Base-by-base conservation (phyloP, 30 jellyfish, hydroid and myxozoan species). In the Aurelia sp. region DNA sequence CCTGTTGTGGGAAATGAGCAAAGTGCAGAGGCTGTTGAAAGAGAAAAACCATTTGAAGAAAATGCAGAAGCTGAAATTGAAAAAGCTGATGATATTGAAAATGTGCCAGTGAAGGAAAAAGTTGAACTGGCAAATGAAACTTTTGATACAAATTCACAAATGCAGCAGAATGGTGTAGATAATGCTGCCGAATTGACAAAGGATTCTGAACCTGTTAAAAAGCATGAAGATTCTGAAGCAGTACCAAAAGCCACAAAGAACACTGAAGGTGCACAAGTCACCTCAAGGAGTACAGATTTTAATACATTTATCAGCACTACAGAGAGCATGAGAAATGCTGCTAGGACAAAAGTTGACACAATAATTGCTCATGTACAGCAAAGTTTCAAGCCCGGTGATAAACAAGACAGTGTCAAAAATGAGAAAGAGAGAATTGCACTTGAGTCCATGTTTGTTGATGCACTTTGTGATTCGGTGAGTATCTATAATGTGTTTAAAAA, bases 261-360 rank as follows among this genome's bases (percentile, higher is more conserved):
- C 8, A 61, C 17, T 44, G 78, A 58, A 72, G 65, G 82, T 71
- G 18, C 27, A 12, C 24, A 70, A 47, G 71, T 52, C 1, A 13
- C 19, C n/a, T 11, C 22, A 16, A 44, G 13, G 18, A 44, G 19
- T 50, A 55, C 40, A 44, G 1, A 7, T 13, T 33, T 10, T 52
- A 71, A 65, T 38, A 22, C 92, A 17, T 70, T 84, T 65, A 72
- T 74, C 74, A 84, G 87, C 64, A 70, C 93, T 9, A 84, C 87
- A 13, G 87, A 84, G 10, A 84, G 87, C 72, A 84, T 70, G 93
- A 72, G 73, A 76, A 84, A 63, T 84, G 93, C 93, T 27, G 93
- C 93, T 20, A 62, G 81, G 73, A 70, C 85, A 41, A 84, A 72
- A 53, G 93, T 84, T 15, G 93, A 84, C 72, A 72, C 93, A 33